Conservation (phyloP, 2,888 invertebrate genomes). For the Fissipunctia ypsillon region DNA sequence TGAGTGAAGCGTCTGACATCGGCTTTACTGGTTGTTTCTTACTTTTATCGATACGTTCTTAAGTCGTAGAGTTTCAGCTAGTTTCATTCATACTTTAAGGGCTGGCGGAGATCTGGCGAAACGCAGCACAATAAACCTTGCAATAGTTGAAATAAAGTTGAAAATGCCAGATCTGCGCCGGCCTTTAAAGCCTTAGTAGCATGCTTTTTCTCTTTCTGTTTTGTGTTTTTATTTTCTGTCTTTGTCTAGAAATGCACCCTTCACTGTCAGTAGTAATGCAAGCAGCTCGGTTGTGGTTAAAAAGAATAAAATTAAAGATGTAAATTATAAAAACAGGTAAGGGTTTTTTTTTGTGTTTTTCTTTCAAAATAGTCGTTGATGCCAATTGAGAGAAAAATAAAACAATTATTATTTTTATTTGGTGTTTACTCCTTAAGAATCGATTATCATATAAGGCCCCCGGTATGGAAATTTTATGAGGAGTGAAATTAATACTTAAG, state of each 20-base stretch:
- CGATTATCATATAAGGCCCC: too few species aligned
- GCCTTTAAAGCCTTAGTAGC: neutral
- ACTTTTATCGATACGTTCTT: neutral
- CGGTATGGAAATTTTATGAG: too few species aligned
- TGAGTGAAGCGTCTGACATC: neutral
- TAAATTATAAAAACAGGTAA: slow-evolving; percentile 35
- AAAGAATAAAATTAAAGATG: neutral
- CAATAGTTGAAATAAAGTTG: neutral
- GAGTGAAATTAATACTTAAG: too few species aligned
- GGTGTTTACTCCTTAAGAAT: too few species aligned
- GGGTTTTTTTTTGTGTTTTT: slow-evolving; percentile 6
- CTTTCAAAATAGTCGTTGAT: slow-evolving; percentile 1
- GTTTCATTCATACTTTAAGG: slow-evolving; percentile 1
- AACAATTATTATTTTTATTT: too few species aligned
- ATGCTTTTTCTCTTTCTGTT: slow-evolving; percentile 37
- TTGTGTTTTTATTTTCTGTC: slow-evolving; percentile 36
- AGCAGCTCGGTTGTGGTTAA: slow-evolving; percentile 31
- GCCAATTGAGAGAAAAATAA: neutral
- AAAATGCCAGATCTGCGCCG: neutral
- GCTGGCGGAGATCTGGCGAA: neutral
- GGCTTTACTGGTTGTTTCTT: neutral
- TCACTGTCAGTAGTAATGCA: slow-evolving; percentile 25
- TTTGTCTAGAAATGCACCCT: slow-evolving; percentile 51
- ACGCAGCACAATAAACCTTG: neutral
- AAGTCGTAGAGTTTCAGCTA: neutral